Conservation (phyloP, 2,113 vertebrate species). For the Cyphomyrus plagiostoma region DNA sequence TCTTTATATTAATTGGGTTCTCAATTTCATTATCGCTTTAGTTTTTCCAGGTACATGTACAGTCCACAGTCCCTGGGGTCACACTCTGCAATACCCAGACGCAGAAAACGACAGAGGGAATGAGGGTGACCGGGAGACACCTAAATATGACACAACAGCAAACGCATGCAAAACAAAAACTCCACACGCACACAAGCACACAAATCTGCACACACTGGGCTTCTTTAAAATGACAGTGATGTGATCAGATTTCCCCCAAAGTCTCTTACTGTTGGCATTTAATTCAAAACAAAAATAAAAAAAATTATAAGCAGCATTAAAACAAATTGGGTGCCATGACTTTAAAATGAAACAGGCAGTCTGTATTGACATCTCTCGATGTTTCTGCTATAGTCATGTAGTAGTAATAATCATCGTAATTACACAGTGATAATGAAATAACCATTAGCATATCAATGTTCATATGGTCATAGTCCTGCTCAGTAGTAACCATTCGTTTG, state of each 20-base stretch:
- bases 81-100: conserved; percentile 31
- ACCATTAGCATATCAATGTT: background rate
- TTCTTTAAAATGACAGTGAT: conserved; percentile 52
- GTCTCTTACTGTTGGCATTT: conserved; percentile 57
- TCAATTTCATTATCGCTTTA: conserved; percentile 43
- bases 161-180: conserved; percentile 21
- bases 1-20: conserved; percentile 50
- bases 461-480: conserved; percentile 54
- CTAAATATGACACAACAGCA: conserved; percentile 17
- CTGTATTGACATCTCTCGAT: conserved; percentile 47
- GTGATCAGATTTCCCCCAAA: conserved; percentile 52
- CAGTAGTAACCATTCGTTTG: conserved; percentile 67
- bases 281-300: conserved; percentile 41
- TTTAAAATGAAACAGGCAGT: conserved; percentile 58
- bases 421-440: conserved; percentile 51
- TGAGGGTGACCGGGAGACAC: background rate
- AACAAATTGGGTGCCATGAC: conserved; percentile 68
- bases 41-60: conserved; percentile 44
- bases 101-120: conserved; percentile 14
- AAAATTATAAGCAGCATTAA: conserved; percentile 75
- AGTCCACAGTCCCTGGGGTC: conserved; percentile 32
- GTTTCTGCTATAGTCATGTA: conserved; percentile 54
- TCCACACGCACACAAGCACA: conserved; percentile 32
- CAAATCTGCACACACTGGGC: conserved; percentile 34
- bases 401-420: conserved; percentile 58